Base-by-base conservation (phyloP, 1,140 invertebrate genomes). In the Gonatopus flavifemur region DNA sequence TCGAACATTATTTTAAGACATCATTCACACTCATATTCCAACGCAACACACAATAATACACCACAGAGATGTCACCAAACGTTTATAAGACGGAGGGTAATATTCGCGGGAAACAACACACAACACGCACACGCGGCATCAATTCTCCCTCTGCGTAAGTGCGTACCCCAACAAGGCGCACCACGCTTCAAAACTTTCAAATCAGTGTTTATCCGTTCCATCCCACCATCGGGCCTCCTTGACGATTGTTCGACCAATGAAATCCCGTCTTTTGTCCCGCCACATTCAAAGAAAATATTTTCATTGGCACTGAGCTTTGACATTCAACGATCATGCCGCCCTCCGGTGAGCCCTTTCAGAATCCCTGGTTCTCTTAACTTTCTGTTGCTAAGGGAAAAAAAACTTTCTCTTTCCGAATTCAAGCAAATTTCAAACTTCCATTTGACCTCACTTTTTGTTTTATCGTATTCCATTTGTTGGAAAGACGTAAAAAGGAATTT, bases 351-450 rank as follows among this genome's bases (percentile, higher is more conserved):
- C 18, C 36, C 24, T 18, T 22, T 49, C 51, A 20, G 10, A 47
- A 44, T 39, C 36, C 13, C 33, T 56, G 37, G 38, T 47, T 28
- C 51, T 32, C 49, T 52, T 49, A n/a, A 16, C 18, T 31, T 43
- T 61, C 52, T 66, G 63, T 66, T 64, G 61, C 58, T 48, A 58
- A 50, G 63, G 55, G n/a, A n/a, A n/a, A n/a, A n/a, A n/a, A 56
- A 49, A 58, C 44, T 32, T 49, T 56, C 52, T 31, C 30, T 19
- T 30, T 50, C 24, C 38, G 20, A n/a, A n/a, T n/a, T n/a, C n/a
- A n/a, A n/a, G n/a, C n/a, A n/a, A n/a, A n/a, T n/a, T n/a, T n/a
- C n/a, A n/a, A n/a, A n/a, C n/a, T n/a, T n/a, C n/a, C n/a, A n/a
- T n/a, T n/a, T n/a, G n/a, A n/a, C n/a, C n/a, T n/a, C n/a, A n/a